Evolutionary conservation across 2,888 invertebrate species (phyloP), one percentile per base, ranked within the genome.

Genomic region (Oligia strigilis): DNA sequence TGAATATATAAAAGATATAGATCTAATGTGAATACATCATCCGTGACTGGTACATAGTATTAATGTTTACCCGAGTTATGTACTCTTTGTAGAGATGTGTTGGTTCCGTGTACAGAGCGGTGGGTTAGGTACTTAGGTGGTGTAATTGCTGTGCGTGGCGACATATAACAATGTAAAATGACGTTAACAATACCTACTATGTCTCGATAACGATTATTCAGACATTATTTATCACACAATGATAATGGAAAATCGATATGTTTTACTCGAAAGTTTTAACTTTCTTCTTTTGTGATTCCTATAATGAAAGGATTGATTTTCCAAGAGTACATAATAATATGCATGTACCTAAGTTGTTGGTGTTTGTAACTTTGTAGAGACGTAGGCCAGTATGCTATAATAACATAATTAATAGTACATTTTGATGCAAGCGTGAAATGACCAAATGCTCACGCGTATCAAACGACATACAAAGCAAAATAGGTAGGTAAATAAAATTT

Each of bases 21-120:
- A 40, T 72, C 81, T 72, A 66, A 72, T 86, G 76, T 70, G 77
- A 67, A 85, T 85, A 80, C 85, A 80, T 81, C 80, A 85, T 87
- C 83, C 87, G 87, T 86, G 88, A 85, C 83, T 87, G 84, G 87
- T 87, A 79, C 84, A 74, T 88, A 81, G 84, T 78, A 80, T 80
- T 80, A 82, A 87, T 89, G 87, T 91, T 91, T 91, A 88, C 84
- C 70, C 80, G 77, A 87, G 78, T 90, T 93, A 92, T 90, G 90
- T 90, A 92, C 92, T 88, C 82, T 86, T 85, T 81, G 87, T 87
- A 72, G 81, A 86, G 89, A 86, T 87, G 86, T 81, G 78, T 86
- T 81, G 78, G 89, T 90, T 90, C 90, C 90, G 90, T 84, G 89
- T 87, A 78, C 72, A 81, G 78, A 87, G 83, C 79, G 72, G 77